Percentiles rank a stretch among this genome's conserved stretches.
Evolutionary conservation across 2,797 vertebrate species (phyloP).

Genomic region (Tauraco hartlaubi): DNA sequence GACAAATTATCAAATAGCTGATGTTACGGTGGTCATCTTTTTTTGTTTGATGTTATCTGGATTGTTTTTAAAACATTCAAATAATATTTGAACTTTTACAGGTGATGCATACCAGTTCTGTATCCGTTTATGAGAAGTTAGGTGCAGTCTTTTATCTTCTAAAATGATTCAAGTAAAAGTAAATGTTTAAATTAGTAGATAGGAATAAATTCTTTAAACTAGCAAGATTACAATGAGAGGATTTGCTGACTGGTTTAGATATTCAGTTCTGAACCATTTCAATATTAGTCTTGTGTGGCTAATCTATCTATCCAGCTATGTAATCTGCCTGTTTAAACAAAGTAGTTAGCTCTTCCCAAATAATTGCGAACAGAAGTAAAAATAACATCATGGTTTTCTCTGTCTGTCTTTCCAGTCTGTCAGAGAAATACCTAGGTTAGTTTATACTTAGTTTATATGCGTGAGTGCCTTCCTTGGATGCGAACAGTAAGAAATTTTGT

Average conservation of each 20-base stretch:
- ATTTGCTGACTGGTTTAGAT: not conserved
- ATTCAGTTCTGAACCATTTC: not conserved
- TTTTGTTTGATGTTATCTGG: not conserved
- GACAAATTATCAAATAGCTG: constrained; percentile 2
- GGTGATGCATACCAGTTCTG: not conserved
- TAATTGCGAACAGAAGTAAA: constrained; percentile 35
- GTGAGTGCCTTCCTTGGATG: not conserved
- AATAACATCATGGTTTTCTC: not conserved
- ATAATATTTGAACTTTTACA: not conserved
- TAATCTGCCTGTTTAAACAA: constrained; percentile 27
- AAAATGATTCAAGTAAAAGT: not conserved
- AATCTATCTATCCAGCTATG: not conserved
- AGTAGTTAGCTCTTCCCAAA: not conserved
- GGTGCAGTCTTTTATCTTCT: not conserved
- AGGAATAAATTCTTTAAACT: not conserved
- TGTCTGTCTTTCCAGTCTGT: constrained; percentile 3
- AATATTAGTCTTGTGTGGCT: not conserved
- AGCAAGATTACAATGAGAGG: not conserved
- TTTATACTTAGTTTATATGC: constrained; percentile 22
- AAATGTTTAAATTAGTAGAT: constrained; percentile 21
- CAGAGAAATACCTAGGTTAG: constrained; percentile 46
- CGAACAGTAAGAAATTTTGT: not conserved
- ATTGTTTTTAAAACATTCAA: constrained; percentile 13
- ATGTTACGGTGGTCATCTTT: not conserved
- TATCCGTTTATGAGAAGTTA: not conserved